Percentiles rank a stretch among this genome's conserved stretches.
Evolutionary conservation across 2,113 vertebrate species (phyloP).

Genomic region (Forbesichthys agassizii): DNA sequence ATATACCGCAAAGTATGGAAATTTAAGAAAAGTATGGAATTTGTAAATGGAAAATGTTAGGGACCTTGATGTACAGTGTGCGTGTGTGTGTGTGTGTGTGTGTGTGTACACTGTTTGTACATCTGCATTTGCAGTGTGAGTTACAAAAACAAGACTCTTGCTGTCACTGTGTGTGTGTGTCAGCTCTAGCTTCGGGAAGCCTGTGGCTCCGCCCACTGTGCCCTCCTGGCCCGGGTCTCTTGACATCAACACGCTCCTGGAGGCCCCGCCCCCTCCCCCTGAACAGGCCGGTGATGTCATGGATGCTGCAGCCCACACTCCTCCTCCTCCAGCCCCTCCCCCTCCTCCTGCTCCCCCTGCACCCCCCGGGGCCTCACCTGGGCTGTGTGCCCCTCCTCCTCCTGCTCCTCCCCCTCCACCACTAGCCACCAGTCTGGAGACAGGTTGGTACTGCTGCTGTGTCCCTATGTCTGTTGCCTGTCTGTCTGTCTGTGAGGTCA

Average conservation of each 20-base stretch:
- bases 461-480: background rate
- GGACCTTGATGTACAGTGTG: no score
- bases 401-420: conserved; percentile 26
- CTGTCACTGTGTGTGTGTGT: background rate
- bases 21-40: no score
- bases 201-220: conserved; percentile 65
- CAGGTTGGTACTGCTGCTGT: no score
- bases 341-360: conserved; percentile 28
- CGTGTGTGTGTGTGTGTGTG: background rate
- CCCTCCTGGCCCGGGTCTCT: conserved; percentile 44
- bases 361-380: background rate
- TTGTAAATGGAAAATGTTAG: no score
- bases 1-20: no score
- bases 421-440: no score
- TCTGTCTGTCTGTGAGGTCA: background rate
- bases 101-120: background rate
- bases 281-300: background rate
- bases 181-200: conserved; percentile 74
- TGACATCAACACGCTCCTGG: conserved; percentile 48
- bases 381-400: conserved; percentile 13
- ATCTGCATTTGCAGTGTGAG: background rate
- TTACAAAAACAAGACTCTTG: background rate
- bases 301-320: background rate
- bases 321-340: background rate
- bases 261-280: conserved; percentile 44